Evolutionary conservation across 2,797 vertebrate genomes (phyloP), one percentile per base, ranked within the genome.

Genomic region (Catostomus latipinnis): DNA sequence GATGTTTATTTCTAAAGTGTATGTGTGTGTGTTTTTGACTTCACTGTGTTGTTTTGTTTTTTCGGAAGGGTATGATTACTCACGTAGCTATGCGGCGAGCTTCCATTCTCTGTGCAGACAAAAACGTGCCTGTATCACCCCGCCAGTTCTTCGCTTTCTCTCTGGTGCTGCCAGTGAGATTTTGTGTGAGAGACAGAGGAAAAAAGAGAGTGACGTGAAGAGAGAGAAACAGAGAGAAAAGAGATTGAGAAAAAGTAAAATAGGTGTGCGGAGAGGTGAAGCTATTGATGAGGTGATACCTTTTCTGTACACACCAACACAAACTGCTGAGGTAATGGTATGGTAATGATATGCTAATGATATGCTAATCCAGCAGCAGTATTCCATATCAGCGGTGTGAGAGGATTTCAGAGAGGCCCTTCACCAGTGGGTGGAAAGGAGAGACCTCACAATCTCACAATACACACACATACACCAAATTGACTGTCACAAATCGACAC

Each of bases 231-330:
- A 1, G 34, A 3, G 34, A 34, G 34, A 34, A 34, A 34, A 63
- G 61, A 61, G 67, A 72, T 13, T 7, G 72, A 76, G 82, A 80
- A 63, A 63, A 84, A 81, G 76, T 86, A 48, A 76, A 71, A 76
- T 71, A 69, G 70, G 52, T 72, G 62, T 45, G n/a, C 48, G 72
- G 16, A 13, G 11, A 61, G 53, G 90, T 91, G 88, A 88, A 89
- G 90, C 91, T 89, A 87, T 88, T 84, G 91, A 93, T 93, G 91
- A 92, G 90, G 87, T 83, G 92, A 93, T 93, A 93, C 89, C 89
- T 88, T 84, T 82, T 91, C 87, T 75, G 49, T 89, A 91, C 90
- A 91, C 91, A 92, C 86, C 78, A 74, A 88, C 89, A 87, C 90
- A 91, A 90, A 89, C 91, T 90, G 89, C 80, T 87, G 92, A 92